Evolutionary conservation across 1,140 invertebrate genomes (phyloP), one percentile per base, ranked within the genome.

Genomic region (Drosophila mauritiana): DNA sequence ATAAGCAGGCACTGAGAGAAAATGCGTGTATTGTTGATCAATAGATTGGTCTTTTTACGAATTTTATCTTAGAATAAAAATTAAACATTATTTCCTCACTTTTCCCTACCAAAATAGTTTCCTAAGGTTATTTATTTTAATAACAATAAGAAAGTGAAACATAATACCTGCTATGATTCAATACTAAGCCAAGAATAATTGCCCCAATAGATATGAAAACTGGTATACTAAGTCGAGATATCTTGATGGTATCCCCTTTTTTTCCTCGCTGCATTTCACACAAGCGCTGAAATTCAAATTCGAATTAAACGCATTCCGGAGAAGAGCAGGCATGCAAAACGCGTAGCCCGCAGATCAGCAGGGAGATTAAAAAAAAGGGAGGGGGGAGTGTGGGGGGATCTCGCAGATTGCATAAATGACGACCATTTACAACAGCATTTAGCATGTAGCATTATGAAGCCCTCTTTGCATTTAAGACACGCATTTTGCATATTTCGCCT

Each of bases 401-500:
- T 31, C 46, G 67, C 13, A 49, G 42, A 78, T 85, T 88, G 84
- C 82, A 85, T 88, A 82, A 85, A 85, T 78, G 82, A 70, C 74
- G 62, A 62, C 53, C 54, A 57, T 69, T 65, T 65, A 49, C 46
- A 56, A 75, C 59, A 67, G 62, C 52, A 73, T 78, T 82, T 59
- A 72, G 73, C 69, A 56, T 37, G 55, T 22, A 11, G 25, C 31
- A 64, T 43, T 40, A 51, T 11, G 68, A 22, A 37, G 61, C 57
- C 79, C 79, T 78, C 62, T 55, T 88, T 57, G 83, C 79, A 86
- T 61, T 86, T 88, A 57, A 83, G 70, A 83, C 83, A 86, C 83
- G 83, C 83, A 83, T 83, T 79, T 89, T 86, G 83, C 76, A 83
- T 89, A 83, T 89, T 86, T 86, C 84, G 83, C 83, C 83, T 83